Evolutionary conservation across 2,113 vertebrate genomes (phyloP).

Genomic region (Harpagus bidentatus): DNA sequence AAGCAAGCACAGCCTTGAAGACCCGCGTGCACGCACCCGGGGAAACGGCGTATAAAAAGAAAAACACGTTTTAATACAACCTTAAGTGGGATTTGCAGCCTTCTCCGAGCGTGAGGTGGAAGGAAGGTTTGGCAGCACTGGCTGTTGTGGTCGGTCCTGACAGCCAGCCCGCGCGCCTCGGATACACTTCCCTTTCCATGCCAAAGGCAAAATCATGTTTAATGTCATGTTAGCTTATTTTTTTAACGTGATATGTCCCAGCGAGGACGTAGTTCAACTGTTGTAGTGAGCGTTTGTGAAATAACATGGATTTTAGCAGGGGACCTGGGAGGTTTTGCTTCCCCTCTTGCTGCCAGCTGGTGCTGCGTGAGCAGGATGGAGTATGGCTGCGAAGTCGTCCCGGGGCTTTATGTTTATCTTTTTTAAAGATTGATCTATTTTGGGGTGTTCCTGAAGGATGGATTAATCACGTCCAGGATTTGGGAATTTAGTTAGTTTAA

Average conservation of each 20-base stretch:
- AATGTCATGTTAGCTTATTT: slow-evolving; percentile 15
- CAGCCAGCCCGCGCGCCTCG: not conserved
- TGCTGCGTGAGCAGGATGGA: not conserved
- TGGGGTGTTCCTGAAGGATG: not conserved
- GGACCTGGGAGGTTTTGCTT: not conserved
- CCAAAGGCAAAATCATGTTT: not conserved
- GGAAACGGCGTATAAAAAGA: not conserved
- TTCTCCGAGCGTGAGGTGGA: not conserved
- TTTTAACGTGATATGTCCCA: not conserved
- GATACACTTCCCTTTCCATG: not conserved
- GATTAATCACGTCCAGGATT: not conserved
- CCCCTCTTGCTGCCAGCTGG: not conserved
- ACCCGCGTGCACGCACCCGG: fast-evolving
- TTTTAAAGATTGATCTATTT: not conserved
- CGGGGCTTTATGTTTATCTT: not conserved
- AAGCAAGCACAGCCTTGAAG: not conserved
- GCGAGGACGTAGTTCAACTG: not conserved
- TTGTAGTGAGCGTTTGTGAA: not conserved
- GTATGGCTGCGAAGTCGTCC: fast-evolving
- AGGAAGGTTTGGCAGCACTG: not conserved
- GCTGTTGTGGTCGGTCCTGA: not conserved
- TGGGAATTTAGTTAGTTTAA: not conserved
- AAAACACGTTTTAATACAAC: not conserved
- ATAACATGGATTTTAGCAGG: not conserved
- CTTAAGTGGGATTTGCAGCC: not conserved